Base-by-base conservation (phyloP, 2,113 vertebrate genomes). In the Alligator mississippiensis region DNA sequence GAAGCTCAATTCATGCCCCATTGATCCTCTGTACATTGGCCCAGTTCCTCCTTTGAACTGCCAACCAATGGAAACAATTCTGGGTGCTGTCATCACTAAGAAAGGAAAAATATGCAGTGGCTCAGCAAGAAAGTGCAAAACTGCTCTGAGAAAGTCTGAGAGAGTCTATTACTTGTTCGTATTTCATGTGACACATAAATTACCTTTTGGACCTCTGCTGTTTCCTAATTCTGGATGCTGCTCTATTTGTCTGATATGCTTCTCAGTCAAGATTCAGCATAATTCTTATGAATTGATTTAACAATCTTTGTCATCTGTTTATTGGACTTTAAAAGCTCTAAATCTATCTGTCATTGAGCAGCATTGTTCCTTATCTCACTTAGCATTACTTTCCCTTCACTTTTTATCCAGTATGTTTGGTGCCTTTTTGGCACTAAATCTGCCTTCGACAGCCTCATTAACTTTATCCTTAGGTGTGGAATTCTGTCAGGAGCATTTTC, bases 401-500 rank as follows among this genome's bases (percentile, higher is more conserved):
- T 74, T 72, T 38, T 66, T 82, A 72, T 60, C 38, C 16, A 13
- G 57, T 87, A 86, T 77, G 77, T 66, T 74, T 78, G 72, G 68
- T 91, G 25, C 79, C 24, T 90, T 93, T 96, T 95, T 95, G 90
- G 94, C 94, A 95, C 88, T 96, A 97, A 96, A 97, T 96, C 95
- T 96, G 88, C 86, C 74, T 63, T 94, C 24, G 88, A 96, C 95
- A 96, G 82, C 75, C 94, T 95, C 96, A 93, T 97, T 97, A 95
- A 94, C 95, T 96, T 95, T 96, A 87, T 88, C 95, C 93, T 96
- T 93, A 96, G 94, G 77, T 95, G 93, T 79, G 80, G 79, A 82
- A 89, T 95, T 94, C 85, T 85, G 88, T 96, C 74, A 84, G 88
- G 91, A 96, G 94, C 94, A 87, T 94, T 93, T 93, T 96, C 95